phyloP scores from a whole-genome alignment of 2,888 invertebrate genomes.

The Epistrophe grossulariae region DNA sequence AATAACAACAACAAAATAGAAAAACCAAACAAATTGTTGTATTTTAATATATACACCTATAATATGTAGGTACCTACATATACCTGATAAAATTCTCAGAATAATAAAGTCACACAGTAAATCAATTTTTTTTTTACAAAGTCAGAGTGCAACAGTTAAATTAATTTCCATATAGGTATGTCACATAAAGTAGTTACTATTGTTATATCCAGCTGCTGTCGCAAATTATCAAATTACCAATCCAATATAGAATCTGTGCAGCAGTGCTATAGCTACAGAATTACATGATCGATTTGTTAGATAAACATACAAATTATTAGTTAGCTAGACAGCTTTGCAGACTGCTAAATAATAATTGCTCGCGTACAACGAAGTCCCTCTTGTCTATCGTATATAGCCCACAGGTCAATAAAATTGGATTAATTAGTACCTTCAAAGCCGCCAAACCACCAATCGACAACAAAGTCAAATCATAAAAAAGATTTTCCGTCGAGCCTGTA shows the following conservation, averaged over 20 bases:
- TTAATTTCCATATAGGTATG: background rate
- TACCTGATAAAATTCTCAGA: slow-evolving; percentile 6
- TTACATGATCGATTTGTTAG: slow-evolving; percentile 35
- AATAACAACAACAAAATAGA: background rate
- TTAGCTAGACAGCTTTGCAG: slow-evolving; percentile 61
- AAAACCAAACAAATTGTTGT: background rate
- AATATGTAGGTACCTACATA: too few relatives aligned
- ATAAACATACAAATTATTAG: slow-evolving; percentile 39
- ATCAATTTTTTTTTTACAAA: background rate
- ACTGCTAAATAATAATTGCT: slow-evolving; percentile 50
- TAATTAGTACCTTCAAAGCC: slow-evolving; percentile 49
- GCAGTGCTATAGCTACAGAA: background rate
- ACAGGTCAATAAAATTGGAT: slow-evolving; percentile 38
- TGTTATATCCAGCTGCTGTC: background rate
- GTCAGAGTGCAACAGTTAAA: slow-evolving; percentile 17
- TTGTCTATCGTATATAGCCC: background rate
- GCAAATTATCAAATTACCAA: background rate
- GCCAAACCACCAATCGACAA: slow-evolving; percentile 39
- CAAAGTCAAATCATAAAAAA: slow-evolving; percentile 13
- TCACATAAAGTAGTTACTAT: slow-evolving; percentile 18
- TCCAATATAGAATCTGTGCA: slow-evolving; percentile 30
- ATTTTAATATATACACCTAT: background rate
- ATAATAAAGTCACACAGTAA: background rate
- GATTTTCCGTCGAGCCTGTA: slow-evolving; percentile 17
- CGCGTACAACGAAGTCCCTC: slow-evolving; percentile 14